Evolutionary conservation across 2,797 vertebrate species (phyloP).

Genomic region (Cossypha niveicapilla): DNA sequence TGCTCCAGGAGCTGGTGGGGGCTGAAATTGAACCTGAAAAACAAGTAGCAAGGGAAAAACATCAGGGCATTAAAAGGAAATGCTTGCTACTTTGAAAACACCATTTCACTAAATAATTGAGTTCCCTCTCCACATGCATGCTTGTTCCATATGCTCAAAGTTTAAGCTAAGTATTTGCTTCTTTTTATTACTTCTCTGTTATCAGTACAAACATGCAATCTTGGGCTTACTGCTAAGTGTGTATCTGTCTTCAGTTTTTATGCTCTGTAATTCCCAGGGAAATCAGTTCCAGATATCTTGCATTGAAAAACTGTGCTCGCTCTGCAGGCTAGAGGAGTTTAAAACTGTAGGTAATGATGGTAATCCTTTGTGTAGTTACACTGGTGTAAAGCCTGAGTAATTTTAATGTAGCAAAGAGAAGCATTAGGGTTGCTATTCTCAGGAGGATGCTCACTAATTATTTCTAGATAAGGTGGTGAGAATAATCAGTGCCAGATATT

Average conservation of each 20-base stretch:
- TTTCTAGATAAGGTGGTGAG: slow-evolving; percentile 9
- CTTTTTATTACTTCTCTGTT: slow-evolving; percentile 49
- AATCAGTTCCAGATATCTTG: slow-evolving; percentile 30
- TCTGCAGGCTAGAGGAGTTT: slow-evolving; percentile 23
- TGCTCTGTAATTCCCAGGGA: slow-evolving; percentile 41
- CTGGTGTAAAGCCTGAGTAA: slow-evolving; percentile 1
- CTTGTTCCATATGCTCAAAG: slow-evolving; percentile 22
- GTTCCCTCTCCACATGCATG: neutral
- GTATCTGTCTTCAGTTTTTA: slow-evolving; percentile 48
- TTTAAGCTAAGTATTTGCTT: slow-evolving; percentile 29
- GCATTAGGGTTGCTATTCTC: neutral
- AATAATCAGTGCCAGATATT: slow-evolving; percentile 31
- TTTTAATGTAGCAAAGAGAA: neutral
- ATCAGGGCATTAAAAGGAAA: neutral
- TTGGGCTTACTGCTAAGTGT: slow-evolving; percentile 26
- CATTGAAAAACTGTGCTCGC: neutral
- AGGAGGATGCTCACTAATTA: slow-evolving; percentile 16
- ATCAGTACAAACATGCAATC: slow-evolving; percentile 32
- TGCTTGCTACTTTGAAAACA: neutral
- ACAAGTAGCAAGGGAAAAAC: neutral
- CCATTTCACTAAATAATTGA: slow-evolving; percentile 46
- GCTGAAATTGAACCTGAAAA: neutral
- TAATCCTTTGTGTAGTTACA: slow-evolving; percentile 33
- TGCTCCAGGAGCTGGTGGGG: neutral
- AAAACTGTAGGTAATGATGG: neutral